Base-by-base conservation (phyloP, 2,797 vertebrate genomes). In the Margarornis squamiger region DNA sequence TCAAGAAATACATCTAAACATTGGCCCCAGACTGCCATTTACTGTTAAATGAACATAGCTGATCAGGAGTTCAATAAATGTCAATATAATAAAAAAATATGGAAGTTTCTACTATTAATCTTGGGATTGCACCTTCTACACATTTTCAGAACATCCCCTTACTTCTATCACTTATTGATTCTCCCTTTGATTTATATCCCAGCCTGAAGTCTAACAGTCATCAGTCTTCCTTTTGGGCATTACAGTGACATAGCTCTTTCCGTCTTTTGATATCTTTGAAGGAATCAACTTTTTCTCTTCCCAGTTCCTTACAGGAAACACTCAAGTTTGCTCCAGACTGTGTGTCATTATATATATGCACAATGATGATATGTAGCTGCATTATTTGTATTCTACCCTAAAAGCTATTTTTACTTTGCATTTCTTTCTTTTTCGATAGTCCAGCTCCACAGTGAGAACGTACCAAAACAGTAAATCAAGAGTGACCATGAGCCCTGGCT, bases 391-490 rank as follows among this genome's bases (percentile, higher is more conserved):
- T 91, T 91, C 74, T 94, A 70, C 58, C 32, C 79, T 95, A 85
- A 95, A 87, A 96, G 45, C 81, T 92, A 55, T 86, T 95, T 95
- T 98, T 89, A 97, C 73, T 26, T 91, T 94, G 72, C 77, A 29
- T 97, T 97, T 97, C 86, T 97, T 96, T 97, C 89, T 97, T 84
- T 95, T 93, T 95, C 95, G 82, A 96, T 97, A 99, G 99, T 97
- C 98, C 92, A 98, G 98, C 92, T 97, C 98, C 91, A 97, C 98
- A 71, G 98, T 98, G 96, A 98, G 98, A 97, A 98, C 98, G 45
- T 98, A 98, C 97, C 98, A 98, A 92, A 98, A 97, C 94, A 98
- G 97, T 94, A 99, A 99, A 97, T 96, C 98, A 0, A 97, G 97
- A 96, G 96, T 98, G 95, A 96, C 97, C 96, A 97, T 98, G 98